Conservation (phyloP, 2,797 vertebrate species). For the Catamblyrhynchus diadema region DNA sequence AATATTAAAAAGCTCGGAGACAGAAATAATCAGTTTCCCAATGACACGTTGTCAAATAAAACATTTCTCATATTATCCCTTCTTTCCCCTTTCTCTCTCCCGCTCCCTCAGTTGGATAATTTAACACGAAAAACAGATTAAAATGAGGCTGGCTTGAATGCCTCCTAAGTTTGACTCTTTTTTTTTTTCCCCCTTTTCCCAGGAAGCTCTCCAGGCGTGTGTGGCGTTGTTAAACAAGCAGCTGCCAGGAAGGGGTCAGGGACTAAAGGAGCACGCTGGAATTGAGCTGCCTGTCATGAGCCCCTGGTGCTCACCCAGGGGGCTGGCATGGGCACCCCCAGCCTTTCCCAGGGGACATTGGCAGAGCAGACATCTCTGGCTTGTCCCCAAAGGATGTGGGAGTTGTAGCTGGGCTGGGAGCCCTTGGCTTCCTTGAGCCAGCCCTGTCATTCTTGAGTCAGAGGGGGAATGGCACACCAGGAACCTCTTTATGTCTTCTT, state of each 20-base stretch:
- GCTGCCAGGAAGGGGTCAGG: background rate
- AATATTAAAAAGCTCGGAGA: constrained; percentile 80
- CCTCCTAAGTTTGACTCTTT: constrained; percentile 42
- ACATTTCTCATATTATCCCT: constrained; percentile 74
- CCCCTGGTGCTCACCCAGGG: fast-evolving
- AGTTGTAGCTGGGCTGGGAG: background rate
- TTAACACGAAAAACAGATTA: constrained; percentile 72
- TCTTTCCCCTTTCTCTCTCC: constrained; percentile 66
- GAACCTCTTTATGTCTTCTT: too few species aligned
- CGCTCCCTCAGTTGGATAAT: constrained; percentile 64
- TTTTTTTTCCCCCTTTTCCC: background rate
- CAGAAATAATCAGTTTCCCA: constrained; percentile 81
- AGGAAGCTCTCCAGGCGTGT: background rate
- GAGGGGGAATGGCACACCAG: background rate
- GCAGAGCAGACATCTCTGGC: background rate
- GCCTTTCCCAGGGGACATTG: fast-evolving
- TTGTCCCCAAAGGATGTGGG: background rate
- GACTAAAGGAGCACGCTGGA: fast-evolving
- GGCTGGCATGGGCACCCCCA: fast-evolving
- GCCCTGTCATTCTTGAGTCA: fast-evolving
- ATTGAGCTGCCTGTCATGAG: background rate
- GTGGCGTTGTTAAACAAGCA: background rate
- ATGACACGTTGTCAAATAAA: constrained; percentile 80
- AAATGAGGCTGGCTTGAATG: constrained; percentile 59
- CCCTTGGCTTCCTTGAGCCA: background rate